Evolutionary conservation across 2,888 invertebrate genomes (phyloP), one percentile per base, ranked within the genome.

Genomic region (Polia nebulosa): DNA sequence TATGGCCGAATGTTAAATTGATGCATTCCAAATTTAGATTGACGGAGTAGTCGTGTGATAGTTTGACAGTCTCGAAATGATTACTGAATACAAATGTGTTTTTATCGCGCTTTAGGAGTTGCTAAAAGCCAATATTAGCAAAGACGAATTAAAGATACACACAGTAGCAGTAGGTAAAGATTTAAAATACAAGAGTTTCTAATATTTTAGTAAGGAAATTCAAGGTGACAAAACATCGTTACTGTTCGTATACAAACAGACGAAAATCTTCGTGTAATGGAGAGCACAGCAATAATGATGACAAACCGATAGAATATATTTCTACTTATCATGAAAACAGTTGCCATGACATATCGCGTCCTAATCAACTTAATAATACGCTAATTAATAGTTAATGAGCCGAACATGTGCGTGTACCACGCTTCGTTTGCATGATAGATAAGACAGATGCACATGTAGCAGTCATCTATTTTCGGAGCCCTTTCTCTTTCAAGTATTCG

Each of bases 341-440:
- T 44, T 73, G 27, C 27, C 39, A 52, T 41, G 60, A 53, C 47
- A 58, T 39, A 76, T 32, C 41, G 25, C 41, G 25, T 39, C 25
- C 55, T 39, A 77, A 71, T 44, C 13, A 41, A 58, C 9, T 15
- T 25, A 55, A 68, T 47, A 8, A 53, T 34, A 36, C 13, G 20
- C 17, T 61, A 73, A 70, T 70, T 47, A 53, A 52, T 58, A 29
- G 27, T n/a, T 58, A 45, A 51, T 41, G 22, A 55, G 25, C 29
- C 27, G 1, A 41, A 36, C 34, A 56, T 56, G 36, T 55, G 47
- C 20, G 45, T 27, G 34, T 36, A 7, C 9, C 78, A 78, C 66
- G 78, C 32, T 32, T 45, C 44, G 25, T 36, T 57, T 44, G 57
- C 78, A 53, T 78, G 65, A 0, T 39, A 20, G 74, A 78, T 72